These are phyloP conservation scores for Drosophila subpulchrella DNA, from an alignment of 1,140 invertebrate species.

Conservation along the genomic window DNA sequence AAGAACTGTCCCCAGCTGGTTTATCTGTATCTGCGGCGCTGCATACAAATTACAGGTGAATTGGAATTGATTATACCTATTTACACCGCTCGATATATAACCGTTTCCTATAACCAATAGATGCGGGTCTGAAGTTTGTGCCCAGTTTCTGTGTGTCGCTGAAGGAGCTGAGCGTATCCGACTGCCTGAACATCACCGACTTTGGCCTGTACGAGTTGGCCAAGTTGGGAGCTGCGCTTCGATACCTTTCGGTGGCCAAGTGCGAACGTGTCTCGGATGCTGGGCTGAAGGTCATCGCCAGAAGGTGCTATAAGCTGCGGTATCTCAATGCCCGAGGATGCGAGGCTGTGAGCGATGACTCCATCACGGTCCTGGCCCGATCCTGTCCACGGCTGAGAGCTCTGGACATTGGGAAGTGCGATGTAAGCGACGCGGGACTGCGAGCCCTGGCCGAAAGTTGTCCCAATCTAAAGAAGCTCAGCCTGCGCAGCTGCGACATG, in stretches of 20 bases:
- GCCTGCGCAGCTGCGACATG: slow-evolving; percentile 94
- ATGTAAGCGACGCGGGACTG: slow-evolving; percentile 94
- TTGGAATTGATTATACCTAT: neutral
- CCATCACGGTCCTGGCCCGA: slow-evolving; percentile 92
- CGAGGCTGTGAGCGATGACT: slow-evolving; percentile 95
- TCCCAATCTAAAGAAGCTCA: slow-evolving; percentile 95
- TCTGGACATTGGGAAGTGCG: slow-evolving; percentile 96
- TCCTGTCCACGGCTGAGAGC: slow-evolving; percentile 93
- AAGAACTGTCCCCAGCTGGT: slow-evolving; percentile 94
- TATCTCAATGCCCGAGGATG: slow-evolving; percentile 96
- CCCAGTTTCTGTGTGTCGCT: slow-evolving; percentile 93
- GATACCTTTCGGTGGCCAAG: slow-evolving; percentile 95
- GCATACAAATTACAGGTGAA: slow-evolving; percentile 92
- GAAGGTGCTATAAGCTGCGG: slow-evolving; percentile 94
- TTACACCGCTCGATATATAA: neutral
- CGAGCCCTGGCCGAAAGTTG: slow-evolving; percentile 94
- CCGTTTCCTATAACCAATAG: slow-evolving; percentile 75
- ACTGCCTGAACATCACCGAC: slow-evolving; percentile 95
- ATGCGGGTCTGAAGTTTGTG: slow-evolving; percentile 91
- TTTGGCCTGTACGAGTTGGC: slow-evolving; percentile 96
- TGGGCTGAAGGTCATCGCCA: slow-evolving; percentile 93
- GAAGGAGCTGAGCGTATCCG: slow-evolving; percentile 94
- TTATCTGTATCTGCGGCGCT: slow-evolving; percentile 95
- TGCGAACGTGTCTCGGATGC: slow-evolving; percentile 94
- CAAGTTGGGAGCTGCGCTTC: slow-evolving; percentile 92